phyloP scores from a whole-genome alignment of 2,113 vertebrate genomes.

The Pomatorhinus ruficollis region DNA sequence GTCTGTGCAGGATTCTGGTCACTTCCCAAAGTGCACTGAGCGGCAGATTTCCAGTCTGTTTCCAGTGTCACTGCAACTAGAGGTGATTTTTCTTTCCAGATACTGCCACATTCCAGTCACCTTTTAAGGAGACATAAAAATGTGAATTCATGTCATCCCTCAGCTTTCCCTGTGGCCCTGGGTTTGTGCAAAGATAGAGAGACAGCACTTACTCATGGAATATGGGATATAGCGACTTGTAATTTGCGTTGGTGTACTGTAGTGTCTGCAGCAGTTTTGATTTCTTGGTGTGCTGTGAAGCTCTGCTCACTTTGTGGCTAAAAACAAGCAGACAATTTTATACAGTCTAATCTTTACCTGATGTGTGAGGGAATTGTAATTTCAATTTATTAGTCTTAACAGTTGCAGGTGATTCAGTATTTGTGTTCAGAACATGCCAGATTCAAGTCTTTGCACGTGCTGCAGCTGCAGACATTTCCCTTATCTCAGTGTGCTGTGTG shows the following conservation, averaged over 20 bases:
- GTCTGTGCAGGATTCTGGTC: fast-evolving
- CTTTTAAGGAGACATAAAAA: not conserved
- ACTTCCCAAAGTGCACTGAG: not conserved
- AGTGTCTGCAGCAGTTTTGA: not conserved
- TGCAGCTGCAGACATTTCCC: not conserved
- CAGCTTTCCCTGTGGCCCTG: not conserved
- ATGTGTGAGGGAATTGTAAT: not conserved
- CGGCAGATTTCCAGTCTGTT: not conserved
- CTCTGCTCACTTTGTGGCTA: not conserved
- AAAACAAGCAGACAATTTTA: not conserved
- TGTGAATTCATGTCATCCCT: not conserved
- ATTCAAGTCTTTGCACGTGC: not conserved
- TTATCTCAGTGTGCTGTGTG: not conserved
- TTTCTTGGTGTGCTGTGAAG: not conserved
- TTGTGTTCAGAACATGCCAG: not conserved
- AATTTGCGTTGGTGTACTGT: not conserved
- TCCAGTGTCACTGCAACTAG: not conserved
- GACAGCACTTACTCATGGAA: not conserved
- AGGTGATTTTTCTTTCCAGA: not conserved
- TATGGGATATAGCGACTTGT: not conserved
- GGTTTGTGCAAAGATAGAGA: not conserved
- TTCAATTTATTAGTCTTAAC: not conserved
- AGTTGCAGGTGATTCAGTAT: not conserved
- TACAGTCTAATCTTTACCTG: not conserved
- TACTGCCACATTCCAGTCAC: not conserved